These are phyloP conservation scores for Microcebus griseorufus DNA, from an alignment of 2,113 vertebrate species.

Conservation along the genomic window DNA sequence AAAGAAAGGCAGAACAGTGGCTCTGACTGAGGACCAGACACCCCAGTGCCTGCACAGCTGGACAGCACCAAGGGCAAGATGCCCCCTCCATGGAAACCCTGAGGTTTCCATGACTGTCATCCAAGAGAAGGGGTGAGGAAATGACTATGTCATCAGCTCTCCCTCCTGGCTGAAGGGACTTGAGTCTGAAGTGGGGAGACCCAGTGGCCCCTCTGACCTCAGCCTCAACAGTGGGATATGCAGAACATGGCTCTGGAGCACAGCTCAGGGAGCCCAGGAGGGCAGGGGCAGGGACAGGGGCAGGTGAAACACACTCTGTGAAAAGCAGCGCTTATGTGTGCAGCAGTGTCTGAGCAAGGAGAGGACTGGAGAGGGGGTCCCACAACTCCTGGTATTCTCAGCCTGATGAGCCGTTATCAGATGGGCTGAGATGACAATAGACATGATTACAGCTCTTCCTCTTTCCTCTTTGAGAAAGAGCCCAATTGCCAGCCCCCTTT, in stretches of 20 bases:
- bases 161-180: not conserved
- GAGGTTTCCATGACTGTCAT: not conserved
- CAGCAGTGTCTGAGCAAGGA: not conserved
- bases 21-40: not conserved
- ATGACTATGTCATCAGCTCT: not conserved
- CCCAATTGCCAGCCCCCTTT: too few species aligned
- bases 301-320: not conserved
- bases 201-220: not conserved
- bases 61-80: not conserved
- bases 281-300: rapidly evolving
- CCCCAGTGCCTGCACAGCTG: not conserved
- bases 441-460: slow-evolving; percentile 25
- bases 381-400: slow-evolving; percentile 3
- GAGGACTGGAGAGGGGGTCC: not conserved
- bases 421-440: slow-evolving; percentile 64
- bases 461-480: not conserved
- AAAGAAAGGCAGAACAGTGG: not conserved
- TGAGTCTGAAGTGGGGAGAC: not conserved
- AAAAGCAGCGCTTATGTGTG: not conserved
- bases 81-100: not conserved
- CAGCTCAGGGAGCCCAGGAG: not conserved
- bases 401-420: slow-evolving; percentile 68
- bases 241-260: not conserved
- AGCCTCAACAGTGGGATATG: not conserved
- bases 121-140: not conserved